Percentiles rank a stretch among this genome's conserved stretches.
phyloP scores from a whole-genome alignment of 2,888 invertebrate genomes.

The Scaptodrosophila latifasciaeformis region DNA sequence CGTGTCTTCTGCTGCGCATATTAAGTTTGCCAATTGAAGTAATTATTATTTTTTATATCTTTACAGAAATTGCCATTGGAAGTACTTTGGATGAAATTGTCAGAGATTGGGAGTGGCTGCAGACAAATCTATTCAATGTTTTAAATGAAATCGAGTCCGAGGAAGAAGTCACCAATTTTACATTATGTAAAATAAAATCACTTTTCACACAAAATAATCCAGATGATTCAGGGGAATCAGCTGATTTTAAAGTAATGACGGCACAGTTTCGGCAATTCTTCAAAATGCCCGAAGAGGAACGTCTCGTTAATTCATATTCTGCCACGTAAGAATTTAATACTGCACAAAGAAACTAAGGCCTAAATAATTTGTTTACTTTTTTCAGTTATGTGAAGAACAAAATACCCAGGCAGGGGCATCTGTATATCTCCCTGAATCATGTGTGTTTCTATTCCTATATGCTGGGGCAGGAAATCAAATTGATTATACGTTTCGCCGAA shows the following conservation, averaged over 20 bases:
- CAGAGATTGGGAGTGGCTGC: slow-evolving; percentile 96
- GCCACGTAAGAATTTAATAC: slow-evolving; percentile 82
- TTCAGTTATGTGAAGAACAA: slow-evolving; percentile 93
- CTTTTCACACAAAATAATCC: slow-evolving; percentile 84
- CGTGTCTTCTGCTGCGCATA: too few relatives aligned
- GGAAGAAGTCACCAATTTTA: slow-evolving; percentile 96
- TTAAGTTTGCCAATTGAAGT: too few relatives aligned
- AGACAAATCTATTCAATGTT: slow-evolving; percentile 88
- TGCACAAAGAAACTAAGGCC: fast-evolving
- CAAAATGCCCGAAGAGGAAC: slow-evolving; percentile 93
- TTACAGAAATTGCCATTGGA: slow-evolving; percentile 90
- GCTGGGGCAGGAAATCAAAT: slow-evolving; percentile 91
- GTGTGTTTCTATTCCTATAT: slow-evolving; percentile 97
- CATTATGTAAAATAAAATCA: slow-evolving; percentile 97
- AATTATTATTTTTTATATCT: too few relatives aligned
- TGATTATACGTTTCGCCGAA: slow-evolving; percentile 86
- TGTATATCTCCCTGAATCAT: slow-evolving; percentile 97
- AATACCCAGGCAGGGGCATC: slow-evolving; percentile 96
- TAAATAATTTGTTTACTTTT: background rate
- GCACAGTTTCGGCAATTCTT: slow-evolving; percentile 91
- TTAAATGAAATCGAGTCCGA: slow-evolving; percentile 93
- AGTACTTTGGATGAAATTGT: slow-evolving; percentile 90
- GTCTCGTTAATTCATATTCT: slow-evolving; percentile 94
- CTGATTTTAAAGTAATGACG: slow-evolving; percentile 84
- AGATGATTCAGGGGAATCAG: slow-evolving; percentile 71